phyloP scores from a whole-genome alignment of 2,113 vertebrate genomes.

The Cardinalis cardinalis region DNA sequence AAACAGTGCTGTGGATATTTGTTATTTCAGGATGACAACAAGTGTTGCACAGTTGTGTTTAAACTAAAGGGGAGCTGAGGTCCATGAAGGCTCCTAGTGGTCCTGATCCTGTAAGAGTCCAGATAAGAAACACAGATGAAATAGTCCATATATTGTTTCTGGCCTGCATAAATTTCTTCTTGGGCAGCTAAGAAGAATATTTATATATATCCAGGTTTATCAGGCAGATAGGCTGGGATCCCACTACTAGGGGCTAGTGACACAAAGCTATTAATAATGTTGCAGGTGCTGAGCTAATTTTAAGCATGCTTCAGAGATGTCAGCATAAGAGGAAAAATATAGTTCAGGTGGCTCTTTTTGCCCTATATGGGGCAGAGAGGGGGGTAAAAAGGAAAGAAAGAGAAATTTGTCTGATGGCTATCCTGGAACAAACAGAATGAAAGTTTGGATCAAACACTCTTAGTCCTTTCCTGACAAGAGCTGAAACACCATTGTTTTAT shows the following conservation, averaged over 20 bases:
- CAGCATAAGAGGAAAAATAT: neutral
- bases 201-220: neutral
- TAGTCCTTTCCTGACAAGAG: neutral
- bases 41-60: neutral
- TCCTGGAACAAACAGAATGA: neutral
- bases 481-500: neutral
- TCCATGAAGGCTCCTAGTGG: neutral
- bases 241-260: neutral
- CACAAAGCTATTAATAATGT: neutral
- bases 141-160: neutral
- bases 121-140: neutral
- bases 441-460: neutral
- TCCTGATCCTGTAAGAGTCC: neutral
- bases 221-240: neutral
- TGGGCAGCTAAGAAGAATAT: neutral
- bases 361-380: neutral
- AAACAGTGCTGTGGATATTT: neutral
- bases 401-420: neutral
- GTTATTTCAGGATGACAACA: neutral
- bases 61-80: neutral
- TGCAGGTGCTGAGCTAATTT: conserved; percentile 25
- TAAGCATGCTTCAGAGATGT: neutral
- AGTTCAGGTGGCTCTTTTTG: neutral
- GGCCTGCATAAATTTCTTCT: neutral
- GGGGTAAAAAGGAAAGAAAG: fast-evolving